Evolutionary conservation across 2,113 vertebrate species (phyloP), one percentile per base, ranked within the genome.

Genomic region (Perca flavescens): DNA sequence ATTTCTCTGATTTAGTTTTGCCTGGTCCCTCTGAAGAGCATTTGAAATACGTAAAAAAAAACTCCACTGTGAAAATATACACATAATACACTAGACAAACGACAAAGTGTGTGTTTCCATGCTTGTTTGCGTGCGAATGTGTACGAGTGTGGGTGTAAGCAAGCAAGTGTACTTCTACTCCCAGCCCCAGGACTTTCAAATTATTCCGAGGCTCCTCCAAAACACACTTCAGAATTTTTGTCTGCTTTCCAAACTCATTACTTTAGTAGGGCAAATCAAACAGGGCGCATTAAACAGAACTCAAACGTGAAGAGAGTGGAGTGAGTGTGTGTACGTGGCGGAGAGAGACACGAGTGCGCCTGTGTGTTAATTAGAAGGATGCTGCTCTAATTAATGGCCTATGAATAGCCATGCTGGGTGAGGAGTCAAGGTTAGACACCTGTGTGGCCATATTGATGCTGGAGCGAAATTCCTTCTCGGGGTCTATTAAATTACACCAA

Each of bases 201-300:
- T 86, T 77, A 89, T 91, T 91, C 90, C 57, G 31, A 79, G 87
- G 87, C 92, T 89, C 87, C 90, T 92, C 86, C 85, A 91, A 89
- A 91, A 87, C 88, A 92, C 91, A 92, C 91, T 92, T 89, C 90
- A 90, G 25, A 87, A 86, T 91, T 90, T 90, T 82, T 92, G 92
- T 92, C 90, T 86, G 90, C 92, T 88, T 93, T 94, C 92, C 92
- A 93, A 94, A 92, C 90, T 93, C 92, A 94, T 93, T 93, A 92
- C 88, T 91, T 90, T 82, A 85, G 88, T 70, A 78, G 89, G 88
- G 90, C 86, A 86, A 92, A 93, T 92, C 92, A 91, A 93, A 92
- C 90, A 75, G 90, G 84, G 86, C 79, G 64, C 84, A 85, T 89
- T 93, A 90, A 94, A 92, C 75, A 77, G 71, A 90, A 87, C 84